A percentile compares a stretch with the other conserved stretches of the same genome.
Evolutionary conservation across 2,797 vertebrate genomes (phyloP).

Genomic region (Melanotaenia parkinsoni): DNA sequence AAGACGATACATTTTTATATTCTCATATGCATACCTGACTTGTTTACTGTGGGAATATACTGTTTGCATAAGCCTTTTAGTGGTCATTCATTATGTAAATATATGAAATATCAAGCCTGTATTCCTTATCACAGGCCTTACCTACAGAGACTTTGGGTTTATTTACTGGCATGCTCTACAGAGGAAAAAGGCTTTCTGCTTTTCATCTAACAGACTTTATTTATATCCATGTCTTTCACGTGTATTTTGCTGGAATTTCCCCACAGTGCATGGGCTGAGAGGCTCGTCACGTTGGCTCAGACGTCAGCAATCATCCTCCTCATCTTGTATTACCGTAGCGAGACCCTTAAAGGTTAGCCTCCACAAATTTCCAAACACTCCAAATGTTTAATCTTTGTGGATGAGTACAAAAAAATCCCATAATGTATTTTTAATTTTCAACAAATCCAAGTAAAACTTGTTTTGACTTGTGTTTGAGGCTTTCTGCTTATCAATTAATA

Average conservation of each 20-base stretch:
- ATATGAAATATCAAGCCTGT: neutral
- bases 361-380: neutral
- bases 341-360: conserved; percentile 77
- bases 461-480: too few species aligned
- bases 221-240: neutral
- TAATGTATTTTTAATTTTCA: neutral
- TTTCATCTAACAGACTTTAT: neutral
- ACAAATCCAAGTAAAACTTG: neutral
- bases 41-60: neutral
- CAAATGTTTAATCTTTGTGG: neutral
- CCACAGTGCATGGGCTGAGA: conserved; percentile 89
- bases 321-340: conserved; percentile 80
- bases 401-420: neutral
- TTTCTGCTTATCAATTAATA: too few species aligned
- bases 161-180: neutral
- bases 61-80: neutral
- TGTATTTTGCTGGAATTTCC: conserved; percentile 12
- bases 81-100: neutral
- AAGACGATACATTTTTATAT: neutral
- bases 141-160: neutral
- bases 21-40: neutral
- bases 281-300: conserved; percentile 83
- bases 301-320: conserved; percentile 82
- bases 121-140: neutral
- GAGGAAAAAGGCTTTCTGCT: neutral